These are phyloP conservation scores for Aphis craccivora DNA, from an alignment of 1,140 invertebrate genomes.

Conservation along the genomic window DNA sequence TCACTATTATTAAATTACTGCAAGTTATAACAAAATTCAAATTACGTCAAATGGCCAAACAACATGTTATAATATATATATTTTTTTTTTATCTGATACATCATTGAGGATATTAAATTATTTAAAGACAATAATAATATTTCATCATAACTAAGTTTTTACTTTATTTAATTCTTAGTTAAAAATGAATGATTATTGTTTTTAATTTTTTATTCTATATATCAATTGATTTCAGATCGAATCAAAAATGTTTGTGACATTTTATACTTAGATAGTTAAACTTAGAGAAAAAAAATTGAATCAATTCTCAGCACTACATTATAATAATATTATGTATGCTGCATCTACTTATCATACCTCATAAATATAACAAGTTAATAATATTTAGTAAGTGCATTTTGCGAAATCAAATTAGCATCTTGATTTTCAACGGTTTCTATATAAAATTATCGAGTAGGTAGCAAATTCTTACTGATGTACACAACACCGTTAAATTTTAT, in stretches of 20 bases:
- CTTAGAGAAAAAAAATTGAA: not conserved
- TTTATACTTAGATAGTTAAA: no score
- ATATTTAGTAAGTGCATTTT: not conserved
- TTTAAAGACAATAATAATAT: not conserved
- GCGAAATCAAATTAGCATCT: not conserved
- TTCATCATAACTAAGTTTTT: not conserved
- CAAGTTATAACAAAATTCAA: not conserved
- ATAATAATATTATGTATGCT: not conserved
- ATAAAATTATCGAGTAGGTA: not conserved
- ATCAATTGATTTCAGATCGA: no score
- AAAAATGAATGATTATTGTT: not conserved
- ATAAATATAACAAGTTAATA: not conserved
- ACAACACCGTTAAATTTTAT: not conserved
- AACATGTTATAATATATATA: not conserved
- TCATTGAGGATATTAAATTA: not conserved
- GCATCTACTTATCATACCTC: no score
- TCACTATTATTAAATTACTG: not conserved
- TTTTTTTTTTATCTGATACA: no score
- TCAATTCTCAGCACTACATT: not conserved
- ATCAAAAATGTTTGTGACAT: no score
- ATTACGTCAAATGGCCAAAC: not conserved
- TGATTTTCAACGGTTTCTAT: not conserved
- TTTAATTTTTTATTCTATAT: not conserved
- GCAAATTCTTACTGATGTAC: not conserved
- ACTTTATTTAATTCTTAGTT: not conserved